Conservation (phyloP, 2,797 vertebrate genomes). For the Anguilla marmorata region DNA sequence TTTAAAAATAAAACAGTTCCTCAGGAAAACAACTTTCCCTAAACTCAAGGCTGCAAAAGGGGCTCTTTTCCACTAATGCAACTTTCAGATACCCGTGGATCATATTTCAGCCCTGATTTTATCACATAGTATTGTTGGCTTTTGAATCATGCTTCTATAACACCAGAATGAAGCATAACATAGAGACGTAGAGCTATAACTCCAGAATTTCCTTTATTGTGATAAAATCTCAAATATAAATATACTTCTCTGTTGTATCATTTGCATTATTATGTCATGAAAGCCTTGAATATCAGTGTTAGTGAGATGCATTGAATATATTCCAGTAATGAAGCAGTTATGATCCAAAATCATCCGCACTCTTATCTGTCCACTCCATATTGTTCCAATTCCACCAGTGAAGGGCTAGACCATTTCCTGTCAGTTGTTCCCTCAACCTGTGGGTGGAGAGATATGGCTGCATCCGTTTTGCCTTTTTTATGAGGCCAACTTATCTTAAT, state of each 20-base stretch:
- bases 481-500: slow-evolving; percentile 15
- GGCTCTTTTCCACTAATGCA: neutral
- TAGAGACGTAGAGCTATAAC: neutral
- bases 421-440: neutral
- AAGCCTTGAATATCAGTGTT: neutral
- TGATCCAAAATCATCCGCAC: neutral
- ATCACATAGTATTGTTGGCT: neutral
- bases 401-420: neutral
- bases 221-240: neutral
- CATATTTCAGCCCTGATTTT: neutral
- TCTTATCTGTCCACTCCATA: neutral
- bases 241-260: neutral
- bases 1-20: neutral
- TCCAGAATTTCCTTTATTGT: neutral
- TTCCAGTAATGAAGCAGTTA: neutral
- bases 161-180: neutral
- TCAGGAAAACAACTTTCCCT: neutral
- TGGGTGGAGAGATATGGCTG: neutral
- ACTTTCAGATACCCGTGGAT: neutral
- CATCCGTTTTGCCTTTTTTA: neutral
- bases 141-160: neutral
- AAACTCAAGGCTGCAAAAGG: neutral
- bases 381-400: neutral
- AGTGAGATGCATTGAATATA: neutral
- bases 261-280: neutral